Base-by-base conservation (phyloP, 2,888 invertebrate genomes). In the Spodoptera exigua region DNA sequence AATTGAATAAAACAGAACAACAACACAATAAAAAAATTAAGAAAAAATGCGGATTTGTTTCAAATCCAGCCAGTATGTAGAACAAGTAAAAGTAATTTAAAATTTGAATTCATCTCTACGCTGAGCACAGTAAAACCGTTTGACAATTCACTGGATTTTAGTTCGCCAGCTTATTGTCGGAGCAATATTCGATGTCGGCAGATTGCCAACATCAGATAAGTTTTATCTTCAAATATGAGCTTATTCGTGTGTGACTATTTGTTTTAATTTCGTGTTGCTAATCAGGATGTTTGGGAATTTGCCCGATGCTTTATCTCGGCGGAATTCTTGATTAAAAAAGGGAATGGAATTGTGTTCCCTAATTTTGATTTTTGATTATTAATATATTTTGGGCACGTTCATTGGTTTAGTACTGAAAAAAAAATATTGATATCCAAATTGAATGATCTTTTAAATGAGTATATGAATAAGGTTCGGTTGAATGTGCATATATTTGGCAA, bases 211-310 rank as follows among this genome's bases (percentile, higher is more conserved):
- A 53, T 63, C 44, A 21, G 71, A 64, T 68, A 57, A 62, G 0
- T 51, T 54, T 68, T 70, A 70, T 70, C 52, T 70, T 43, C 37
- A 34, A 47, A 41, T 36, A 48, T 35, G 36, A 46, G 18, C 36
- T 21, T 40, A 36, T 34, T 41, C 36, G 7, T 49, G 47, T 48
- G 47, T 27, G 55, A 41, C 57, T 36, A 40, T 63, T 67, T 48
- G 46, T 55, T 56, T 63, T 47, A 70, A 56, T 70, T 70, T 70
- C 41, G 37, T n/a, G 39, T 45, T 9, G n/a, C 46, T 61, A 69
- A 65, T 65, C 70, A 61, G 32, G n/a, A 21, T 14, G 11, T n/a
- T 46, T 27, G 47, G 69, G 18, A 35, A 11, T 37, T 35, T 36
- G 39, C 18, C 43, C 18, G 12, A 39, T 2, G 43, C 48, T 39